Evolutionary conservation across 2,113 vertebrate species (phyloP), one percentile per base, ranked within the genome.

Genomic region (Brachypteracias leptosomus): DNA sequence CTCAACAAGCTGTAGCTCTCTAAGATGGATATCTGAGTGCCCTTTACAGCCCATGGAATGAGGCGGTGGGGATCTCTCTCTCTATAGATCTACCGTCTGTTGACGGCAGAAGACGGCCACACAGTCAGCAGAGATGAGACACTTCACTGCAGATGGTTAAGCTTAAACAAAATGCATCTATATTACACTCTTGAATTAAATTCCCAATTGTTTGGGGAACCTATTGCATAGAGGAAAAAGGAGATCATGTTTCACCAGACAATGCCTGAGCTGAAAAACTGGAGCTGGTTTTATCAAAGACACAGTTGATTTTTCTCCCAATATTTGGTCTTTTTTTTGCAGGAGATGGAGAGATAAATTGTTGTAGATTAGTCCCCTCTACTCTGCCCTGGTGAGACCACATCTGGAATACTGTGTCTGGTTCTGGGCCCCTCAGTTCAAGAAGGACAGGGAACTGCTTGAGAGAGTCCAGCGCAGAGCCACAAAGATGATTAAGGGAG

Each of bases 181-280:
- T 55, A 42, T 90, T 89, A 57, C 57, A 77, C 42, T 12, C 85
- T 80, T 63, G 89, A 92, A 87, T 77, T 51, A 21, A 95, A 96
- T 66, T 63, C 85, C 82, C 85, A 19, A 58, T 62, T 85, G 88
- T 85, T 94, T 88, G 8, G 88, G 88, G 91, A 96, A 73, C 85
- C 71, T 76, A 28, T 88, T 96, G 80, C 67, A 38, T 36, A 65
- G 75, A 95, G 93, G 93, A 93, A 93, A 87, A 95, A 66, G 91
- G 8, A 83, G 95, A 93, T 96, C 94, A 26, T 51, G 2, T 94
- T 96, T 97, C 91, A 90, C 20, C 78, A 76, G 91, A 82, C 77
- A 84, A 63, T 92, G 93, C 73, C 65, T 44, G 70, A 74, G 73
- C 58, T 84, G 91, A 74, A 83, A 71, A 72, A 63, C 55, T 20